Evolutionary conservation across 2,888 invertebrate genomes (phyloP).

Genomic region (Megastigmus dorsalis): DNA sequence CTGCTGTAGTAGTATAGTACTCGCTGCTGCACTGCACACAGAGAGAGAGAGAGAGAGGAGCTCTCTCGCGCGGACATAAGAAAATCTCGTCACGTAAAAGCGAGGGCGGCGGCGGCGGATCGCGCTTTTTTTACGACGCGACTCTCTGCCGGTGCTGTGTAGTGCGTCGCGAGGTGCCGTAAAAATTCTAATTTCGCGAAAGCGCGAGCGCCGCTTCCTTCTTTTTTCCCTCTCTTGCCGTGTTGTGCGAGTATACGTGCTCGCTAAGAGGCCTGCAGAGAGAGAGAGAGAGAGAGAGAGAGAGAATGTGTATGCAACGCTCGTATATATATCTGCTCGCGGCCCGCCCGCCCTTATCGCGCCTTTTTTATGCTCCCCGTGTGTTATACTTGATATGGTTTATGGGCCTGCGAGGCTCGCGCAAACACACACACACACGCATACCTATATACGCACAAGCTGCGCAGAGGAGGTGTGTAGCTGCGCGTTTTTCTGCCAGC

Average conservation of each 20-base stretch:
- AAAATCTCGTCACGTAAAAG: slow-evolving; percentile 58
- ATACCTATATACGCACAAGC: too few relatives aligned
- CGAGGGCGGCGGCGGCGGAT: slow-evolving; percentile 46
- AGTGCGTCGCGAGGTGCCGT: slow-evolving; percentile 60
- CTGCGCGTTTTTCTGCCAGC: too few relatives aligned
- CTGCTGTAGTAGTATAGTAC: too few relatives aligned
- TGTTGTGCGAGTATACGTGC: too few relatives aligned
- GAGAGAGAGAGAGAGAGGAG: not conserved
- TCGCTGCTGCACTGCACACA: not conserved
- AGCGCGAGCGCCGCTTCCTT: slow-evolving; percentile 43
- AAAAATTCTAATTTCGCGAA: slow-evolving; percentile 69
- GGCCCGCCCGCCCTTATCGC: slow-evolving; percentile 34
- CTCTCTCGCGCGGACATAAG: slow-evolving; percentile 55
- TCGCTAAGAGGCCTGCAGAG: not conserved
- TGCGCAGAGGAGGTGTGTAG: too few relatives aligned
- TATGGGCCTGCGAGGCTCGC: slow-evolving; percentile 26
- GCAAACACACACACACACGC: not conserved
- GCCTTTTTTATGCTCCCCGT: slow-evolving; percentile 53
- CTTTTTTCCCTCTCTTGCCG: slow-evolving; percentile 9
- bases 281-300: too few relatives aligned
- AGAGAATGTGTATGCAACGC: slow-evolving; percentile 55
- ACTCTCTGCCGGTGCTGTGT: too few relatives aligned
- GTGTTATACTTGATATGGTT: slow-evolving; percentile 44
- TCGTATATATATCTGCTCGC: slow-evolving; percentile 27
- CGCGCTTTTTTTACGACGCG: slow-evolving; percentile 55